Evolutionary conservation across 2,113 vertebrate species (phyloP).

Genomic region (Cynoglossus semilaevis): DNA sequence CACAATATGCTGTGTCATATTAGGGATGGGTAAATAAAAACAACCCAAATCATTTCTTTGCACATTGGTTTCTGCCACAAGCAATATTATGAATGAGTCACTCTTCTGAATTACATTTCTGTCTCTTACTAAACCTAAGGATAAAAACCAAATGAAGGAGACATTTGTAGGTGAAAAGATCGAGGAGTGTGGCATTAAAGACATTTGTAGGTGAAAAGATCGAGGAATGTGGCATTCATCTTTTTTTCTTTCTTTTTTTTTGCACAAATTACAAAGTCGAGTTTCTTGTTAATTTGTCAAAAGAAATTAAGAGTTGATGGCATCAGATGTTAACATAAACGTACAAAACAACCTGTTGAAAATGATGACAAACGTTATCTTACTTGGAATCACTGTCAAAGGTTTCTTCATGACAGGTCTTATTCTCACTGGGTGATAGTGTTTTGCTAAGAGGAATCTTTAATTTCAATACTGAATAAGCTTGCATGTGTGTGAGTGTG

Average conservation of each 20-base stretch:
- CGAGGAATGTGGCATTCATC: neutral
- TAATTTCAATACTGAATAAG: conserved; percentile 49
- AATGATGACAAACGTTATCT: too few species aligned
- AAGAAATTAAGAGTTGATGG: conserved; percentile 6
- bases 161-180: neutral
- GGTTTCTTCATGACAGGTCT: conserved; percentile 39
- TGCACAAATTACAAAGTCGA: conserved; percentile 14
- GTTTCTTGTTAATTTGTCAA: conserved; percentile 6
- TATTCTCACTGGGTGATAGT: conserved; percentile 35
- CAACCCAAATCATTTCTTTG: neutral
- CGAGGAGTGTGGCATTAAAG: neutral
- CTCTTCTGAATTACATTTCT: neutral
- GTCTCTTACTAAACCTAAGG: neutral
- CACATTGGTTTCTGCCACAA: neutral
- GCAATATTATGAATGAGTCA: conserved; percentile 3
- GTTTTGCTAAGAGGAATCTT: conserved; percentile 25
- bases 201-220: neutral
- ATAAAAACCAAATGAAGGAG: neutral
- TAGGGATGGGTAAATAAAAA: neutral
- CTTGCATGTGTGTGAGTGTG: conserved; percentile 6
- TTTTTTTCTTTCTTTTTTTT: conserved; percentile 21
- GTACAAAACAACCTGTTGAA: conserved; percentile 29
- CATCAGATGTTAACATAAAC: conserved; percentile 36
- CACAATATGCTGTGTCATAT: neutral
- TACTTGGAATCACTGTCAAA: conserved; percentile 32